A percentile compares a stretch with the other conserved stretches of the same genome.
Conservation (phyloP, 1,140 invertebrate species). For the Augochlora pura region DNA sequence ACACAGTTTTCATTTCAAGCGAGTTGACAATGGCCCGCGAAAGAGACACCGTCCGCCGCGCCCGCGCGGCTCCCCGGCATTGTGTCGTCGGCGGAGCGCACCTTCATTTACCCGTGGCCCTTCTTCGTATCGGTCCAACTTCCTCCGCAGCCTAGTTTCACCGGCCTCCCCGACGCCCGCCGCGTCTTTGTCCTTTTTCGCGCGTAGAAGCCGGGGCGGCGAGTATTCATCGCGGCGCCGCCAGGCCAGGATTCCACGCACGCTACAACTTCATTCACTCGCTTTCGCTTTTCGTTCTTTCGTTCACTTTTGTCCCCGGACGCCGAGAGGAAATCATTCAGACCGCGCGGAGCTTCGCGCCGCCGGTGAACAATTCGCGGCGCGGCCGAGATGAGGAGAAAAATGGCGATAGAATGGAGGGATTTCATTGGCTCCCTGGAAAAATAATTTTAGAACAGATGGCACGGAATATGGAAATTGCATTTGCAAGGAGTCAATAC, state of each 20-base stretch:
- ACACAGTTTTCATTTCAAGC: constrained; percentile 17
- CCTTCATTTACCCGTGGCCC: constrained; percentile 27
- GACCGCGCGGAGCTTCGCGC: neutral
- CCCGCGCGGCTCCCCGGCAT: constrained; percentile 14
- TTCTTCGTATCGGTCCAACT: constrained; percentile 26
- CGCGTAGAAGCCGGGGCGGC: neutral
- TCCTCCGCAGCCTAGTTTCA: constrained; percentile 17
- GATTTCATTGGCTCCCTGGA: no score
- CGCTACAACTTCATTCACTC: constrained; percentile 38
- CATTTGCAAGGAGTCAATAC: no score
- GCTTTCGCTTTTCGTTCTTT: constrained; percentile 25
- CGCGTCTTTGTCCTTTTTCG: constrained; percentile 22
- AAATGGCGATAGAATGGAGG: no score
- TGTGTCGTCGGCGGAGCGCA: neutral
- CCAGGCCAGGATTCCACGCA: constrained; percentile 17
- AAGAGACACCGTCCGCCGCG: constrained; percentile 7
- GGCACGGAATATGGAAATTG: no score
- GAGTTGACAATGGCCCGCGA: constrained; percentile 20
- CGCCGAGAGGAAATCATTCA: constrained; percentile 17
- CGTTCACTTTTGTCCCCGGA: constrained; percentile 20
- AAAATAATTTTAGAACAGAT: no score
- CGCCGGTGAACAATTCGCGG: no score
- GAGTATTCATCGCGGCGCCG: constrained; percentile 12
- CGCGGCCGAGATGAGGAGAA: neutral
- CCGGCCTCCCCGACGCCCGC: no score